phyloP scores from a whole-genome alignment of 2,797 vertebrate species.

The Miichthys miiuy region DNA sequence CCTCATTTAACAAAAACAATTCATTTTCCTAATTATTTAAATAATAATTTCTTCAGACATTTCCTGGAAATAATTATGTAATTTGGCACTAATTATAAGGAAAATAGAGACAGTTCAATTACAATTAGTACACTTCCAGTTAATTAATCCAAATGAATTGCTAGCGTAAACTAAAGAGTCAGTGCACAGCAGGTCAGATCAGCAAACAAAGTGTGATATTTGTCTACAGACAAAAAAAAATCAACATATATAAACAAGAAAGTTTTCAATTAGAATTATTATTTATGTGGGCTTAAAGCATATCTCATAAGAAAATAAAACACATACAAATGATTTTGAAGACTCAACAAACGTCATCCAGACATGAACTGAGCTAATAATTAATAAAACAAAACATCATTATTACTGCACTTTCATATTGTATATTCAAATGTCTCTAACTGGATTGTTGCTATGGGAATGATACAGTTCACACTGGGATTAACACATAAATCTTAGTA shows the following conservation, averaged over 20 bases:
- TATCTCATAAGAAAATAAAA: neutral
- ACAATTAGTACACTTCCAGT: neutral
- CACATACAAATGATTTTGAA: neutral
- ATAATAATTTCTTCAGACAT: neutral
- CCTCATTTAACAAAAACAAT: neutral
- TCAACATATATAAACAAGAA: neutral
- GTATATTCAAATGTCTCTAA: too few species aligned
- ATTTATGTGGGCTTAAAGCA: neutral
- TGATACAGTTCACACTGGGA: neutral
- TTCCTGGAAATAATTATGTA: neutral
- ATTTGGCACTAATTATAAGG: neutral
- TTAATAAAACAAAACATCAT: too few species aligned
- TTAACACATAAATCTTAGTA: neutral
- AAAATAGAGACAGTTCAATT: neutral
- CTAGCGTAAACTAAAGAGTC: neutral
- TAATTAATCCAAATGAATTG: neutral
- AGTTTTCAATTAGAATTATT: neutral
- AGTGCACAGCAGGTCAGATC: neutral
- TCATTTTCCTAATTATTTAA: neutral
- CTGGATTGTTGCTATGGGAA: too few species aligned
- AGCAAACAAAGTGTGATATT: neutral
- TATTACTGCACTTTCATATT: too few species aligned
- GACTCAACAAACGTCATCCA: neutral
- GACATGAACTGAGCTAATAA: too few species aligned
- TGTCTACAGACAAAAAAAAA: neutral